Percentiles rank a stretch among this genome's conserved stretches.
These are phyloP conservation scores for Luperina nickerlii DNA, from an alignment of 2,888 invertebrate genomes.

Conservation along the genomic window DNA sequence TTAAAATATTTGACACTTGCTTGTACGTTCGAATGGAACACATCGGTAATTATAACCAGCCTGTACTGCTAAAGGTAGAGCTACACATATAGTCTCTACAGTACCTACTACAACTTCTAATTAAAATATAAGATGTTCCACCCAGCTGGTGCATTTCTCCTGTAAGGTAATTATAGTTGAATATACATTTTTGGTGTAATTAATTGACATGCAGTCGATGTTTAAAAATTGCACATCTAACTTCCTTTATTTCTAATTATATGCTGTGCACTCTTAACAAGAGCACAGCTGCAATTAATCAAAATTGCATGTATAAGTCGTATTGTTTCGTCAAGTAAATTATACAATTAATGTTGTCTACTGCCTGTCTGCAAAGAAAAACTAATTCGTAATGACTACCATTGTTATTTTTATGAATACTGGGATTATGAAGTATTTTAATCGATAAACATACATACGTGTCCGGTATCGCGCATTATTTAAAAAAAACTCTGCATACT, in stretches of 20 bases:
- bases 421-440: not conserved
- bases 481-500: not conserved
- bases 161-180: slow-evolving; percentile 15
- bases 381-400: slow-evolving; percentile 4
- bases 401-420: not conserved
- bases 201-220: slow-evolving; percentile 11
- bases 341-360: slow-evolving; percentile 28
- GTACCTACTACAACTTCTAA: not conserved
- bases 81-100: too few species aligned
- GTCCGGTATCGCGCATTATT: not conserved
- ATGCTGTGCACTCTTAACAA: slow-evolving; percentile 20
- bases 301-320: slow-evolving; percentile 24
- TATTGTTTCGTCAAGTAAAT: slow-evolving; percentile 31
- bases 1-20: too few species aligned
- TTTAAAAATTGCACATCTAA: slow-evolving; percentile 30
- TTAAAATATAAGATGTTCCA: slow-evolving; percentile 5
- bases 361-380: slow-evolving; percentile 12
- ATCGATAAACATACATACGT: not conserved
- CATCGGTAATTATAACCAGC: too few species aligned
- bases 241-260: slow-evolving; percentile 42
- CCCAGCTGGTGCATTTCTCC: slow-evolving; percentile 38
- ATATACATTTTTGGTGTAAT: slow-evolving; percentile 15
- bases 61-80: too few species aligned
- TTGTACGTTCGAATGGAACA: too few species aligned
- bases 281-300: slow-evolving; percentile 35